Percentiles rank a stretch among this genome's conserved stretches.
These are phyloP conservation scores for Scatophagus argus DNA, from an alignment of 2,113 vertebrate species.

Conservation along the genomic window DNA sequence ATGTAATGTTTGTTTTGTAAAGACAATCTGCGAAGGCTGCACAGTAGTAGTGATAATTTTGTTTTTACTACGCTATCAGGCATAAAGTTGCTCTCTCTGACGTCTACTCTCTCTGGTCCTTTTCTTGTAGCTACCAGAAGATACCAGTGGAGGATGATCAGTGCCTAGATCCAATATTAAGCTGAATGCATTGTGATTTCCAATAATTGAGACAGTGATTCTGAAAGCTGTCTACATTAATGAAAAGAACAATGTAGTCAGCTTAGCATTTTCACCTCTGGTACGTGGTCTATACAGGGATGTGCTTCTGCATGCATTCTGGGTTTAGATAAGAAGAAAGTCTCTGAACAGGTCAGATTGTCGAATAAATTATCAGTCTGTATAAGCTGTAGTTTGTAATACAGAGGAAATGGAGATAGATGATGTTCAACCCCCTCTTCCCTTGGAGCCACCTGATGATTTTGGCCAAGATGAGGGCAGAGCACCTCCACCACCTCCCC, in stretches of 20 bases:
- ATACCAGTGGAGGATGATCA: conserved; percentile 88
- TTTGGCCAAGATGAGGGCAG: conserved; percentile 88
- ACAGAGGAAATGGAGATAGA: conserved; percentile 90
- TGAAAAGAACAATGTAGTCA: conserved; percentile 99
- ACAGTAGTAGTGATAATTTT: not conserved
- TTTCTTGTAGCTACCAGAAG: conserved; percentile 82
- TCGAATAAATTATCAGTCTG: conserved; percentile 23
- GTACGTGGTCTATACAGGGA: conserved; percentile 82
- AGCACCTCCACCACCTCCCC: conserved; percentile 99
- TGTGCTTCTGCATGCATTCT: conserved; percentile 88
- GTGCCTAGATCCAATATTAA: conserved; percentile 90
- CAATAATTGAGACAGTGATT: conserved; percentile 99
- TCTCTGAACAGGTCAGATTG: conserved; percentile 32
- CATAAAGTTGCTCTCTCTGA: conserved; percentile 23
- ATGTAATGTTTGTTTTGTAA: rapidly evolving
- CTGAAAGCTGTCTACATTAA: conserved; percentile 99
- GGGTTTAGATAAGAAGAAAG: conserved; percentile 67
- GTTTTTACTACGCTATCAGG: not conserved
- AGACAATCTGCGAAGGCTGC: not conserved
- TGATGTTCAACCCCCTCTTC: conserved; percentile 93
- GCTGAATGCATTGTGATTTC: conserved; percentile 99
- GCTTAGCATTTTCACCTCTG: conserved; percentile 98
- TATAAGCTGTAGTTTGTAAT: conserved; percentile 45
- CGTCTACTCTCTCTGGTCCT: conserved; percentile 20
- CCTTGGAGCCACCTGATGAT: conserved; percentile 91